These are phyloP conservation scores for Crax fasciolata DNA, from an alignment of 2,797 vertebrate genomes.

Conservation along the genomic window DNA sequence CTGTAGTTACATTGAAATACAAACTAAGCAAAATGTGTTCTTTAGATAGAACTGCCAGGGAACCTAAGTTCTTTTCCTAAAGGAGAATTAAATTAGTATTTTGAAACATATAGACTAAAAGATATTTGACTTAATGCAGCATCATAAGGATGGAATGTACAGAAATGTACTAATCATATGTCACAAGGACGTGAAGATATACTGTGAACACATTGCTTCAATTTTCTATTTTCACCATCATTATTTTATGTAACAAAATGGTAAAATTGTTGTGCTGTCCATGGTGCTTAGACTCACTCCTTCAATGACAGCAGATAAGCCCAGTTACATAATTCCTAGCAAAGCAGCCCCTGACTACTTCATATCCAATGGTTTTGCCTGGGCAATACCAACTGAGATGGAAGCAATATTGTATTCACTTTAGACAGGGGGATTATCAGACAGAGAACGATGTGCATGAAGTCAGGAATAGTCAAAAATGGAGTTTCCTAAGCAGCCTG, in stretches of 20 bases:
- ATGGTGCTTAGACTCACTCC: rapidly evolving
- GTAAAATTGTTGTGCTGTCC: background rate
- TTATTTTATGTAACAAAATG: background rate
- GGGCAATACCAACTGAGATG: rapidly evolving
- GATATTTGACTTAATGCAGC: background rate
- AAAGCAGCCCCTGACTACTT: rapidly evolving
- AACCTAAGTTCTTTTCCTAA: background rate
- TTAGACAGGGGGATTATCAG: rapidly evolving
- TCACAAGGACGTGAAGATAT: background rate
- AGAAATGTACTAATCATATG: background rate
- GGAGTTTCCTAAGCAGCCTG: background rate
- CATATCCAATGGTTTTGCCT: background rate
- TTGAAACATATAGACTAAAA: background rate
- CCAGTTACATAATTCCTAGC: rapidly evolving
- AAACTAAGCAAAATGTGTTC: background rate
- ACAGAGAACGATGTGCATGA: rapidly evolving
- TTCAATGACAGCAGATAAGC: background rate
- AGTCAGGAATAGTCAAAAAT: background rate
- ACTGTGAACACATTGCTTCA: background rate
- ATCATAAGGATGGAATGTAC: background rate
- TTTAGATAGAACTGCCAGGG: background rate
- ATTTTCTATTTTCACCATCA: background rate
- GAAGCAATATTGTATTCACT: background rate
- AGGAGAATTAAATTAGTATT: background rate
- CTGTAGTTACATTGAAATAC: background rate